Evolutionary conservation across 2,888 invertebrate genomes (phyloP).

Genomic region (Harpalus rubripes): DNA sequence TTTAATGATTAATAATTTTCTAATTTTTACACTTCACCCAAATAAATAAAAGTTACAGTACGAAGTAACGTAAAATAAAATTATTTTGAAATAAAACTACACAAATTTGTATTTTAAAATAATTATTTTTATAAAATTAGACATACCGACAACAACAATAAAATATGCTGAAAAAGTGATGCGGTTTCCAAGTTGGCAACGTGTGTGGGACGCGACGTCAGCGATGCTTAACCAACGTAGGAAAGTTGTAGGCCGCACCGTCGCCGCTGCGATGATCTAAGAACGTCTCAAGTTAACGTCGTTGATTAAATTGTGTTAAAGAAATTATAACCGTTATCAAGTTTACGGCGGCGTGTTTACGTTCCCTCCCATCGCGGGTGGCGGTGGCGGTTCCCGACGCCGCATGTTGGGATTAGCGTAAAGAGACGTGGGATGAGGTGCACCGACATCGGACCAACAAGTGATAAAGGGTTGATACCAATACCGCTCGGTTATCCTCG

Average conservation of each 20-base stretch:
- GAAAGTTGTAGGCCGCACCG: constrained; percentile 74
- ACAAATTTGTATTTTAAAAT: no score
- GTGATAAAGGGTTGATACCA: constrained; percentile 67
- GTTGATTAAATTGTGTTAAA: constrained; percentile 66
- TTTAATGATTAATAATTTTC: no score
- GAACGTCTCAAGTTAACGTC: constrained; percentile 65
- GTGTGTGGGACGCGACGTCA: background rate
- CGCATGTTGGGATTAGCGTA: constrained; percentile 74
- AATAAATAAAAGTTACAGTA: no score
- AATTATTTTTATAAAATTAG: no score
- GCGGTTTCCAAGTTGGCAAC: no score
- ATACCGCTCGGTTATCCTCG: constrained; percentile 67
- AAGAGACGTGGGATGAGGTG: constrained; percentile 66
- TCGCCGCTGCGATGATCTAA: constrained; percentile 70
- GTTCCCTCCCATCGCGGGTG: constrained; percentile 71
- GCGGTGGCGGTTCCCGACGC: constrained; percentile 41
- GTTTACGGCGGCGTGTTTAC: constrained; percentile 63
- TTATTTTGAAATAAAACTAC: no score
- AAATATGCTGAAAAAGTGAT: no score
- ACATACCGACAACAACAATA: no score
- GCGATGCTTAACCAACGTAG: constrained; percentile 1
- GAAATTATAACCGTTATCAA: constrained; percentile 67
- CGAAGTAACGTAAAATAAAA: no score
- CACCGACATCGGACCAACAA: constrained; percentile 67
- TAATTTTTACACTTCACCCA: no score